phyloP scores from a whole-genome alignment of 2,888 invertebrate genomes.

The Tetanocera ferruginea region DNA sequence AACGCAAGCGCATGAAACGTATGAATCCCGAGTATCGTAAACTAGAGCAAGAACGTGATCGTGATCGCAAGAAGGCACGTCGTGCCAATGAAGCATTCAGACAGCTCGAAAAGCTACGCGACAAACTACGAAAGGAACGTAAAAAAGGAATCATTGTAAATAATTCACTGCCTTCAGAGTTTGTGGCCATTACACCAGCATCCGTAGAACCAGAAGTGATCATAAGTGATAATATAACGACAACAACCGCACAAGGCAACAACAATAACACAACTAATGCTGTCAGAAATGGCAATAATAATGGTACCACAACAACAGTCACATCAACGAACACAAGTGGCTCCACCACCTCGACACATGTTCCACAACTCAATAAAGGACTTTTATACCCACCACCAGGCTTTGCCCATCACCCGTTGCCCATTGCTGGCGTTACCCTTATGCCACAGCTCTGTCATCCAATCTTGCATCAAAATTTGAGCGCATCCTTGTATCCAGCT shows the following conservation, averaged over 20 bases:
- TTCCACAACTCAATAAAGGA: constrained; percentile 59
- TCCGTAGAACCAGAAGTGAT: constrained; percentile 63
- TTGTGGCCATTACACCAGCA: constrained; percentile 60
- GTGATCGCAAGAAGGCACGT: constrained; percentile 66
- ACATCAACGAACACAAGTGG: constrained; percentile 48
- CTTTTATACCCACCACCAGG: constrained; percentile 62
- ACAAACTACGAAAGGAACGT: constrained; percentile 67
- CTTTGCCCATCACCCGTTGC: constrained; percentile 63
- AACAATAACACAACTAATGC: constrained; percentile 47
- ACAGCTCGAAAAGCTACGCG: constrained; percentile 65
- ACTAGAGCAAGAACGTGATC: constrained; percentile 66
- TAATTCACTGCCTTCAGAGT: constrained; percentile 61
- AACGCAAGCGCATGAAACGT: constrained; percentile 65
- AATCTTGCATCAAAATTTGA: constrained; percentile 63
- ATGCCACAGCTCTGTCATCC: constrained; percentile 66
- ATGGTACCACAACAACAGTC: constrained; percentile 49
- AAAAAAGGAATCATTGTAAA: constrained; percentile 64
- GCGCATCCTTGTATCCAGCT: constrained; percentile 61
- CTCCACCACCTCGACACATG: constrained; percentile 52
- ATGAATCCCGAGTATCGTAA: constrained; percentile 65
- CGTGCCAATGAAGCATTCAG: constrained; percentile 65
- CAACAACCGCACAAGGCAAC: constrained; percentile 51
- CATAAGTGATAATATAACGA: constrained; percentile 49
- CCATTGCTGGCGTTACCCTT: constrained; percentile 62
- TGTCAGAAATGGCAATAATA: constrained; percentile 46